Percentiles rank a stretch among this genome's conserved stretches.
These are phyloP conservation scores for Xylocampa areola DNA, from an alignment of 2,888 invertebrate genomes.

Conservation along the genomic window DNA sequence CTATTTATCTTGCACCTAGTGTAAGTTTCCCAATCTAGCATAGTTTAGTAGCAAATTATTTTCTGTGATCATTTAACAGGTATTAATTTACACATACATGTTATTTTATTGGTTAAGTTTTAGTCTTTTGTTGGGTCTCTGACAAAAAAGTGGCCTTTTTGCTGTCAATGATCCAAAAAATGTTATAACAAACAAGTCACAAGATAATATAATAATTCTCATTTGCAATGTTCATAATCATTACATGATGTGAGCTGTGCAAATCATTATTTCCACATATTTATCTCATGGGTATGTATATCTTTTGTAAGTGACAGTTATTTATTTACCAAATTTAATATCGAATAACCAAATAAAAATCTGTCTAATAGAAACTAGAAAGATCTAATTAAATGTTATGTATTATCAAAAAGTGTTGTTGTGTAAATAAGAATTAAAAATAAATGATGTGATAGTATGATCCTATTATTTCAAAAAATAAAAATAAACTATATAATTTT, in stretches of 20 bases:
- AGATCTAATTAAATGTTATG: slow-evolving; percentile 39
- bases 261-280: too few species aligned
- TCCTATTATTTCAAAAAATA: slow-evolving; percentile 29
- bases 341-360: slow-evolving; percentile 18
- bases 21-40: slow-evolving; percentile 57
- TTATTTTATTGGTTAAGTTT: slow-evolving; percentile 58
- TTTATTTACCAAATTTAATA: slow-evolving; percentile 17
- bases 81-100: slow-evolving; percentile 60
- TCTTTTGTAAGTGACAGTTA: slow-evolving; percentile 6
- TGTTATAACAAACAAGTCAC: slow-evolving; percentile 26
- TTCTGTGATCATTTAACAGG: slow-evolving; percentile 75
- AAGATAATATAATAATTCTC: slow-evolving; percentile 10
- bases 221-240: slow-evolving; percentile 1
- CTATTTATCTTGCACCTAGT: slow-evolving; percentile 2
- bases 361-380: slow-evolving; percentile 12
- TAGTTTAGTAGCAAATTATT: slow-evolving; percentile 61
- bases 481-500: slow-evolving; percentile 31
- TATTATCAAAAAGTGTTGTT: slow-evolving; percentile 21
- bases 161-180: slow-evolving; percentile 27
- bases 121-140: slow-evolving; percentile 36
- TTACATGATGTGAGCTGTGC: too few species aligned
- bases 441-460: slow-evolving; percentile 15
- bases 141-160: slow-evolving; percentile 32
- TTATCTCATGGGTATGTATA: too few species aligned
- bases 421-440: slow-evolving; percentile 31